Conservation (phyloP, 2,888 invertebrate genomes). For the Macropis europaea region DNA sequence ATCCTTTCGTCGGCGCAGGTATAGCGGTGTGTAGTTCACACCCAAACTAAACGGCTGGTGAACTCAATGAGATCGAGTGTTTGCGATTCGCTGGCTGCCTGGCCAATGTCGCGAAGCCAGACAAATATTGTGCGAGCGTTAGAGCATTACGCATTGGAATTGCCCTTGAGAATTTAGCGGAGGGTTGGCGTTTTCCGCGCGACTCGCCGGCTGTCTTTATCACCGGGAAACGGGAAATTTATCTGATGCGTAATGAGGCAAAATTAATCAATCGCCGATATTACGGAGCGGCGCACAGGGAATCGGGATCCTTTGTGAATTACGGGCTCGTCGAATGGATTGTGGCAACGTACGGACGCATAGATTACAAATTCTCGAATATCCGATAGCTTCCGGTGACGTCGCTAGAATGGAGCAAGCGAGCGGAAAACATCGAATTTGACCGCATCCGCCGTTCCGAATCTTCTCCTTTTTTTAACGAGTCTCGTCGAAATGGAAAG, state of each 20-base stretch:
- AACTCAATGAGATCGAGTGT: too few relatives aligned
- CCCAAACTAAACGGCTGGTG: too few relatives aligned
- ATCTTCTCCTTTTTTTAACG: too few relatives aligned
- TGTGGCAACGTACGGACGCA: slow-evolving; percentile 22
- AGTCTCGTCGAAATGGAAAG: too few relatives aligned
- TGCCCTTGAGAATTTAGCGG: too few relatives aligned
- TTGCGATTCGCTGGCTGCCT: too few relatives aligned
- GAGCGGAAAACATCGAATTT: background rate
- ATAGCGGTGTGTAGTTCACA: too few relatives aligned
- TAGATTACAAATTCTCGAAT: slow-evolving; percentile 48
- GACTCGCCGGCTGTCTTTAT: background rate
- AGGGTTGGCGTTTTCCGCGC: background rate
- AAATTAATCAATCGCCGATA: slow-evolving; percentile 50
- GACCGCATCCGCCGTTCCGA: too few relatives aligned
- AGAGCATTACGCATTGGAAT: too few relatives aligned
- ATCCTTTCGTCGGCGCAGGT: too few relatives aligned
- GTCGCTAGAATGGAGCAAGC: background rate
- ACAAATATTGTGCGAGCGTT: too few relatives aligned
- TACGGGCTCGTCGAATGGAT: slow-evolving; percentile 29
- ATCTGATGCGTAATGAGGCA: slow-evolving; percentile 37
- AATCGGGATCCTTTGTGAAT: slow-evolving; percentile 44
- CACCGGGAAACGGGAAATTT: slow-evolving; percentile 19
- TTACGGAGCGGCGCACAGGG: background rate
- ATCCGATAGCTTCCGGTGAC: slow-evolving; percentile 21
- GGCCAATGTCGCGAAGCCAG: too few relatives aligned